Conservation (phyloP, 2,113 vertebrate genomes). For the Psophia crepitans region DNA sequence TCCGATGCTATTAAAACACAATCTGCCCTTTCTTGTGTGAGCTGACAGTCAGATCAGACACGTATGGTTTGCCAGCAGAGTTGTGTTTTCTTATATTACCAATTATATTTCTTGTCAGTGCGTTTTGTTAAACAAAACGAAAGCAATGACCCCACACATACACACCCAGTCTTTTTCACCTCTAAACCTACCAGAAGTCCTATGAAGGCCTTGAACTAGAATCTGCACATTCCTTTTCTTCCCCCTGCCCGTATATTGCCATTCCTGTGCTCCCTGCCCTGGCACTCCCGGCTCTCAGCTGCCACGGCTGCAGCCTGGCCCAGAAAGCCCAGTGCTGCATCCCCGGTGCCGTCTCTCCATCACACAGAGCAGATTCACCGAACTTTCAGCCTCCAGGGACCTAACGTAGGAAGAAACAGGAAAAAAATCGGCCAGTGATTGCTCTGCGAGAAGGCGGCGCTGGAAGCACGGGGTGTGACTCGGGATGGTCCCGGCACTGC, state of each 20-base stretch:
- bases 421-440: not conserved
- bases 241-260: not conserved
- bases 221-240: not conserved
- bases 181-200: not conserved
- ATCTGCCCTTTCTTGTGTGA: not conserved
- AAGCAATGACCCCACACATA: not conserved
- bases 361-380: not conserved
- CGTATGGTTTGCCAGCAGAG: not conserved
- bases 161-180: not conserved
- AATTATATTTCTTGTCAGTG: not conserved
- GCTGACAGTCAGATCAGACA: not conserved
- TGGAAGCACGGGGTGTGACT: not conserved
- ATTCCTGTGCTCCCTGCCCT: not conserved
- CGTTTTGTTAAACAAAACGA: not conserved
- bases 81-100: not conserved
- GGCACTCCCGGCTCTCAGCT: not conserved
- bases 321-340: too few species aligned
- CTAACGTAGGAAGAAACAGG: not conserved
- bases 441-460: accelerated
- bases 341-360: too few species aligned
- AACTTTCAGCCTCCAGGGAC: not conserved
- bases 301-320: accelerated
- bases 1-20: not conserved
- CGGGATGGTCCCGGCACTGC: not conserved
- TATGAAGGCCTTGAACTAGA: not conserved